phyloP scores from a whole-genome alignment of 1,140 invertebrate genomes.

The Drosophila suzukii region DNA sequence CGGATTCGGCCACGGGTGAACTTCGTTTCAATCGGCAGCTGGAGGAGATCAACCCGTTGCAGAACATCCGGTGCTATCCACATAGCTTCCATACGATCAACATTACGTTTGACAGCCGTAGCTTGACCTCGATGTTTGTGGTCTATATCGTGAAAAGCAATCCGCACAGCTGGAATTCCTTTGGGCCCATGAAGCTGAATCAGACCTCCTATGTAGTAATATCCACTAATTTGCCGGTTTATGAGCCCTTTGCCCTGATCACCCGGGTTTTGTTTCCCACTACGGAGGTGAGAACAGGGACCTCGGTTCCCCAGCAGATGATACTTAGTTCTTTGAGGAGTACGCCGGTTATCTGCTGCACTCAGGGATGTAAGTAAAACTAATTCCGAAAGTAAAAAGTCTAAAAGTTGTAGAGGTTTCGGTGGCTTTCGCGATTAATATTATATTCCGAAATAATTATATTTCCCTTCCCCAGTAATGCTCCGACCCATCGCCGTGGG shows the following conservation, averaged over 20 bases:
- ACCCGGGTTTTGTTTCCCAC: slow-evolving; percentile 70
- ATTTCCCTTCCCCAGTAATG: slow-evolving; percentile 51
- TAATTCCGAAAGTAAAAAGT: background rate
- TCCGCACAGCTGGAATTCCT: slow-evolving; percentile 75
- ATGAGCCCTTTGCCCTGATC: slow-evolving; percentile 77
- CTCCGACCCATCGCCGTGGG: slow-evolving; percentile 69
- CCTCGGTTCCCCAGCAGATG: slow-evolving; percentile 56
- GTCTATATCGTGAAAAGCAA: slow-evolving; percentile 77
- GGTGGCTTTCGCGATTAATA: too few relatives aligned
- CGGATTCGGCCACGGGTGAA: slow-evolving; percentile 70
- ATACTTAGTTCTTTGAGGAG: slow-evolving; percentile 74
- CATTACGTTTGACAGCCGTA: slow-evolving; percentile 76
- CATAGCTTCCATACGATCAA: slow-evolving; percentile 80
- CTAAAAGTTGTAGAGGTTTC: too few relatives aligned
- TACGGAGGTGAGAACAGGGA: slow-evolving; percentile 57
- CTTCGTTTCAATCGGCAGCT: slow-evolving; percentile 66
- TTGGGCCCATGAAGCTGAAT: slow-evolving; percentile 75
- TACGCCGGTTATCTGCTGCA: slow-evolving; percentile 73
- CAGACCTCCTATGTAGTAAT: slow-evolving; percentile 79
- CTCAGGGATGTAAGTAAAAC: slow-evolving; percentile 77
- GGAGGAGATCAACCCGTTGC: slow-evolving; percentile 64
- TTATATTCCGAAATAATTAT: background rate
- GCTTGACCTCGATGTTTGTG: slow-evolving; percentile 71
- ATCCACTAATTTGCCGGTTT: slow-evolving; percentile 68
- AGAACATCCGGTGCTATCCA: slow-evolving; percentile 82